Conservation (phyloP, 2,888 invertebrate species). For the Ormia ochracea region DNA sequence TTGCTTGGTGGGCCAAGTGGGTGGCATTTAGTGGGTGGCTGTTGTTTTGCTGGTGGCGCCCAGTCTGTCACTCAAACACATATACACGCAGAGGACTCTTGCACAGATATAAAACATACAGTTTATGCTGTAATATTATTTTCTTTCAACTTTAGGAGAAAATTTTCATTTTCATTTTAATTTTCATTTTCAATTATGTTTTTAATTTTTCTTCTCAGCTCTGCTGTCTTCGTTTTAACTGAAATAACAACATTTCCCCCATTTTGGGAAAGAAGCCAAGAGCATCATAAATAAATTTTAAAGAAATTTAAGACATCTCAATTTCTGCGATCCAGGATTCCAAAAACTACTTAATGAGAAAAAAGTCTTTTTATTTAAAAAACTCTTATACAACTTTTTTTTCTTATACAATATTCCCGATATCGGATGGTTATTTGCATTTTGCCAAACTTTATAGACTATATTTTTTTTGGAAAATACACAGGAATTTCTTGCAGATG, state of each 20-base stretch:
- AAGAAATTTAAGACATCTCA: too few relatives aligned
- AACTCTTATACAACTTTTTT: too few relatives aligned
- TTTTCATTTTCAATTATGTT: constrained; percentile 36
- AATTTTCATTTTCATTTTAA: constrained; percentile 39
- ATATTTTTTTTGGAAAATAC: too few relatives aligned
- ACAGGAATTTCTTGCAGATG: too few relatives aligned
- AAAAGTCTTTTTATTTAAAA: too few relatives aligned
- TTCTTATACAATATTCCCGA: too few relatives aligned
- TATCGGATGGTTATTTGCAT: too few relatives aligned
- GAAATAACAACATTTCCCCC: neutral
- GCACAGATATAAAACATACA: neutral
- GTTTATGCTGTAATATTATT: neutral
- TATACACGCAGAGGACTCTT: neutral
- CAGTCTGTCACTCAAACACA: neutral
- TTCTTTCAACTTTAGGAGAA: neutral
- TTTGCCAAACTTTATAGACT: too few relatives aligned
- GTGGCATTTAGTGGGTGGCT: neutral
- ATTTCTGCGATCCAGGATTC: too few relatives aligned
- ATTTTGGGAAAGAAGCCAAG: neutral
- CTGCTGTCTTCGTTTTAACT: neutral
- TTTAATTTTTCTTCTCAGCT: constrained; percentile 13
- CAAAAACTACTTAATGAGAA: too few relatives aligned
- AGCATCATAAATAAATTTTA: neutral
- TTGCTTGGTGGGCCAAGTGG: constrained; percentile 3
- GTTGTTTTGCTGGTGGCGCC: neutral